Evolutionary conservation across 35 echinoderm and acorn worm species (phyloP).

Genomic region (Chiridota heheva): DNA sequence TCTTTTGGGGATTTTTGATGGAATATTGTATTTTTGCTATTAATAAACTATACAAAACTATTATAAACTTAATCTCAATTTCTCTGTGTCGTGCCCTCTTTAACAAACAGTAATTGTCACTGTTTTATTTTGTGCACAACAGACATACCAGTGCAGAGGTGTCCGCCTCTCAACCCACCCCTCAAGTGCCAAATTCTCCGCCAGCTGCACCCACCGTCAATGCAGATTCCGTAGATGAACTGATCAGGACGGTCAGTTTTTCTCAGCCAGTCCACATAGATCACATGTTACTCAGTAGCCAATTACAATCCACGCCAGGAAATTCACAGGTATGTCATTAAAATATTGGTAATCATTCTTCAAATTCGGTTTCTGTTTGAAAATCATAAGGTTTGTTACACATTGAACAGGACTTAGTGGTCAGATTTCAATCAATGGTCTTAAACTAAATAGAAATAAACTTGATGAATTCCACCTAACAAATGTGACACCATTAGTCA

Average conservation of each 20-base stretch:
- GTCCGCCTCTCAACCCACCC: slow-evolving; percentile 79
- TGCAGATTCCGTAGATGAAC: slow-evolving; percentile 63
- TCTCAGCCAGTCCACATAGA: slow-evolving; percentile 91
- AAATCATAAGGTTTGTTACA: background rate
- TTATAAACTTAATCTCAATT: no score
- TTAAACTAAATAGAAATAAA: no score
- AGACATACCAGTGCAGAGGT: slow-evolving; percentile 34
- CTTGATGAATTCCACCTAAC: no score
- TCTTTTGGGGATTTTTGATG: no score
- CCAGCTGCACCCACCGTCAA: background rate
- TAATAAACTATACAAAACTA: no score
- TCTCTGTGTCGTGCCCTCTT: no score
- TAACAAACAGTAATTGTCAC: no score
- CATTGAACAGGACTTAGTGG: background rate
- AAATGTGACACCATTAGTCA: no score
- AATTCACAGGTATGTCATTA: slow-evolving; percentile 73
- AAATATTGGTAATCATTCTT: background rate
- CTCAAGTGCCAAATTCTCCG: slow-evolving; percentile 27
- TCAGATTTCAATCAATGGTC: background rate
- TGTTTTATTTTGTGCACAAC: no score
- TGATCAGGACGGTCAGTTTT: slow-evolving; percentile 79
- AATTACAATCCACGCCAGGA: slow-evolving; percentile 69
- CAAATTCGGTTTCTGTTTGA: background rate
- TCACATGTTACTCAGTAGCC: slow-evolving; percentile 82
- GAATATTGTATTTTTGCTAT: no score